Evolutionary conservation across 2,888 invertebrate genomes (phyloP), one percentile per base, ranked within the genome.

Genomic region (Thelaira solivaga): DNA sequence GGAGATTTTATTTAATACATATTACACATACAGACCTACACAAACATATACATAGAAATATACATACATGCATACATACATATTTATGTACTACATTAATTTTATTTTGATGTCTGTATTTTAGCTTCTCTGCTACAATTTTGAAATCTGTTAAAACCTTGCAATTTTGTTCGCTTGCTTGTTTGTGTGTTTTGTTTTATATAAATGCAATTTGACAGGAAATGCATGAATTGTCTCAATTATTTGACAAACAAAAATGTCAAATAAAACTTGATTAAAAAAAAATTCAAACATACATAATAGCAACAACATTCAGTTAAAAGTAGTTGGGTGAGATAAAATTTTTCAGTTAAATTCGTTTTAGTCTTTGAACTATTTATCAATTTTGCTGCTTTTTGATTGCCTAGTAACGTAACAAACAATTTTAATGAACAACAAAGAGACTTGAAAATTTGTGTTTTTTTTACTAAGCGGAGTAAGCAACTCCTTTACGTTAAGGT

Each of bases 201-300:
- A 36, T 45, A 74, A 79, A 80, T 81, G 76, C 74, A 81, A 77
- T 76, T 22, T 80, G 81, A 75, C 80, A 81, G 65, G 20, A 68
- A 62, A 77, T 76, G 81, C 80, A 68, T 80, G 81, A 80, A 74
- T 72, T 76, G 64, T 67, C 80, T 47, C 76, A 78, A 80, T 81
- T 80, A 80, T 80, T 75, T 67, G 39, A 24, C 24, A 76, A n/a
- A 53, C 26, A 45, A 53, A 62, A 72, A 69, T 80, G 76, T 65
- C 78, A 78, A 76, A 69, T 69, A 64, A 72, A 76, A 62, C 36
- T 78, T 76, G 31, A 51, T 68, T 61, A 61, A 61, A 64, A 39
- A 55, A 45, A 26, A 13, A 13, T 5, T 13, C 22, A 36, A 34
- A 4, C n/a, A 11, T 18, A n/a, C 6, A 45, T 5, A 7, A 6